These are phyloP conservation scores for Drosophila buzzatii DNA, from an alignment of 2,888 invertebrate genomes.

Conservation along the genomic window DNA sequence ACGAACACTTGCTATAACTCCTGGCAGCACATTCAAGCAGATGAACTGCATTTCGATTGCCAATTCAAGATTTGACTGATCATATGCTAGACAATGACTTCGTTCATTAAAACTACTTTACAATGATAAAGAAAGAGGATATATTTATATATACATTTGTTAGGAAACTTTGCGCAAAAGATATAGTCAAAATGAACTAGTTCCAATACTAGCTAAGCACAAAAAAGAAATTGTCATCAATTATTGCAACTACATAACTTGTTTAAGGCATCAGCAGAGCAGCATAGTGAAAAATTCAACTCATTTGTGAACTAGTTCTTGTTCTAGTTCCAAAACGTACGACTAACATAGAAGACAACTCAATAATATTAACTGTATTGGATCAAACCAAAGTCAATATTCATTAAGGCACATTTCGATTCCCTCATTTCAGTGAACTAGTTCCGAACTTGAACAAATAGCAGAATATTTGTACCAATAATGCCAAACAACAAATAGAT, in stretches of 20 bases:
- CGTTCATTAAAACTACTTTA: background rate
- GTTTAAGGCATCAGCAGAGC: background rate
- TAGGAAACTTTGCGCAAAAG: background rate
- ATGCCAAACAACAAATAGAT: background rate
- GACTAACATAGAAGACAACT: too few relatives aligned
- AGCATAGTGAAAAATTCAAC: background rate
- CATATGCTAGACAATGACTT: background rate
- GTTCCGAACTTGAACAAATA: background rate
- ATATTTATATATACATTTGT: background rate
- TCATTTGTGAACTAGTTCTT: background rate
- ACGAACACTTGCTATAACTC: background rate
- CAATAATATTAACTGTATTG: too few relatives aligned
- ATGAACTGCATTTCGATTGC: background rate
- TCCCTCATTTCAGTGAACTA: background rate
- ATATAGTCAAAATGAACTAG: background rate
- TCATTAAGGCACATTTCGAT: background rate
- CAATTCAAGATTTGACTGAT: background rate
- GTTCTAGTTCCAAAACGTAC: background rate
- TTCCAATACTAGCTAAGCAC: background rate
- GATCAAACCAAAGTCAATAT: too few relatives aligned
- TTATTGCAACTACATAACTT: background rate
- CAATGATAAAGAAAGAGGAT: background rate
- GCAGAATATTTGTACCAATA: background rate
- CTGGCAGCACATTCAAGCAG: background rate
- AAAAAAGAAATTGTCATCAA: background rate